phyloP scores from a whole-genome alignment of 2,797 vertebrate genomes.

The Ptychobarbus kaznakovi region DNA sequence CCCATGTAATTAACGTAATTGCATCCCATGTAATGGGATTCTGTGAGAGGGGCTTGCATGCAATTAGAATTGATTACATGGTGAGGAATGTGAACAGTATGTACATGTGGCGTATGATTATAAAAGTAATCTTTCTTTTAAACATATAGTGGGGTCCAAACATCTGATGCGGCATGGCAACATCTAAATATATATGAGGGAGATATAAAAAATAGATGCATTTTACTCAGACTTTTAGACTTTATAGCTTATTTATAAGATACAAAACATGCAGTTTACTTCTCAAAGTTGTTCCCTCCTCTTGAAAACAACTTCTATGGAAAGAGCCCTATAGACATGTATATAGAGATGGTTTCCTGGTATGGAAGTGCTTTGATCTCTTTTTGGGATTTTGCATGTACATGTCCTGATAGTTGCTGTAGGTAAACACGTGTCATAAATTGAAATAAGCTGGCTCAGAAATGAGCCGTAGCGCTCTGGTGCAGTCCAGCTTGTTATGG shows the following conservation, averaged over 20 bases:
- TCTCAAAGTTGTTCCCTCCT: slow-evolving; percentile 8
- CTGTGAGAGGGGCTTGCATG: slow-evolving; percentile 29
- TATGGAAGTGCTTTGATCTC: slow-evolving; percentile 53
- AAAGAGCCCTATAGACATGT: slow-evolving; percentile 48
- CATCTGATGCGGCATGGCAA: background rate
- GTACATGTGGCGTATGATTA: slow-evolving; percentile 44
- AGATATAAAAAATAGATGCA: background rate
- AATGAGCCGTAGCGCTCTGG: slow-evolving; percentile 81
- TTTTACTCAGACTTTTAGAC: background rate
- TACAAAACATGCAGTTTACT: background rate
- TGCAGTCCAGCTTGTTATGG: slow-evolving; percentile 77
- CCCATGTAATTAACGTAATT: slow-evolving; percentile 47
- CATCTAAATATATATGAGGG: background rate
- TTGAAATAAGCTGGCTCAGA: slow-evolving; percentile 70
- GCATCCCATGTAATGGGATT: slow-evolving; percentile 42
- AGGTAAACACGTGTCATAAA: slow-evolving; percentile 64
- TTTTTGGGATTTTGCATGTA: slow-evolving; percentile 48
- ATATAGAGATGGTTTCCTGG: slow-evolving; percentile 47
- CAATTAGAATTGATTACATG: slow-evolving; percentile 49
- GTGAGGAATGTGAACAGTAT: slow-evolving; percentile 35
- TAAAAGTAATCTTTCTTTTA: slow-evolving; percentile 57
- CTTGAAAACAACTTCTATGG: slow-evolving; percentile 50
- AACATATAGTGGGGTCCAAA: slow-evolving; percentile 16
- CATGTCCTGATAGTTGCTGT: slow-evolving; percentile 56
- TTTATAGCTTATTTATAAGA: background rate